phyloP scores from a whole-genome alignment of 53 echinoderm and acorn worm genomes.

The Astropecten irregularis region DNA sequence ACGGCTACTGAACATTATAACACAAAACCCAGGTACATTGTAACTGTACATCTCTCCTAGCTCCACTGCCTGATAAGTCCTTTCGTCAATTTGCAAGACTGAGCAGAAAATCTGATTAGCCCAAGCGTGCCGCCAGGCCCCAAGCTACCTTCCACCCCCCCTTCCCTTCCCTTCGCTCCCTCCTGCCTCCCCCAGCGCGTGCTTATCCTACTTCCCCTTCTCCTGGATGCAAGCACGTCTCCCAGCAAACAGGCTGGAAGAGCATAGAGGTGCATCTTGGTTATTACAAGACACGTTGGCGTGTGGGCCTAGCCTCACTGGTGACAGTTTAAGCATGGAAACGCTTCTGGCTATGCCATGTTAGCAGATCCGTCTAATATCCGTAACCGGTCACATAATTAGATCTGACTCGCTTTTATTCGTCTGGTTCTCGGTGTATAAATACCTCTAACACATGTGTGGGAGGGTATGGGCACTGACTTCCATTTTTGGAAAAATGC shows the following conservation, averaged over 20 bases:
- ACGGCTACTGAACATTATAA: not conserved
- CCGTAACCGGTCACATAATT: conserved; percentile 41
- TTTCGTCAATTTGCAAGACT: not conserved
- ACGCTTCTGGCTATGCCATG: not conserved
- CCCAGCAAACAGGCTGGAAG: not conserved
- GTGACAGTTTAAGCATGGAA: not conserved
- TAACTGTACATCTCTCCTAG: not conserved
- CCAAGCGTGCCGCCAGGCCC: no score
- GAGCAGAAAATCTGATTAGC: conserved; percentile 13
- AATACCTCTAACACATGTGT: conserved; percentile 36
- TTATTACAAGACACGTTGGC: not conserved
- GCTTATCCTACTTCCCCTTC: not conserved
- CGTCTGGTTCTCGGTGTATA: conserved; percentile 8
- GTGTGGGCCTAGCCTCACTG: not conserved
- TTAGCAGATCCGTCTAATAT: conserved; percentile 17
- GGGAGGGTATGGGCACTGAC: no score
- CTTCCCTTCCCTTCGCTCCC: not conserved
- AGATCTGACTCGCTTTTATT: conserved; percentile 25
- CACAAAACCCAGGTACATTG: not conserved
- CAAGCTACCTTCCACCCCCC: not conserved
- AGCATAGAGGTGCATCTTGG: not conserved
- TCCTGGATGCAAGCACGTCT: not conserved
- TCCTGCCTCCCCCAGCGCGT: no score
- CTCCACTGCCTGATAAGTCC: not conserved
- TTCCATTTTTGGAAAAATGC: no score